Evolutionary conservation across 2,797 vertebrate genomes (phyloP).

Genomic region (Catharus ustulatus): DNA sequence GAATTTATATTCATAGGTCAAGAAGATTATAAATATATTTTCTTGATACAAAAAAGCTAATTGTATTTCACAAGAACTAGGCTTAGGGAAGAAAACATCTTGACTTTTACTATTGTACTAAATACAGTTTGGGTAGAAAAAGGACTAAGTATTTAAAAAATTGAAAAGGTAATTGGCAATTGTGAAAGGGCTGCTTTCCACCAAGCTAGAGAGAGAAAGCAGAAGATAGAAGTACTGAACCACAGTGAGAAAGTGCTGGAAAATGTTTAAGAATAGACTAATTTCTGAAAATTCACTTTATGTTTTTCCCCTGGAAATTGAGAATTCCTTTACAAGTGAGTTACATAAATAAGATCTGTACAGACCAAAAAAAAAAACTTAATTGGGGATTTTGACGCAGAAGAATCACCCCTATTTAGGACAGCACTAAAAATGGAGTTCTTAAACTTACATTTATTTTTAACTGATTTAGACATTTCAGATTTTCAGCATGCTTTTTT

Average conservation of each 20-base stretch:
- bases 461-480: not conserved
- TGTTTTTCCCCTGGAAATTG: not conserved
- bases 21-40: not conserved
- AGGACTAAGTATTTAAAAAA: not conserved
- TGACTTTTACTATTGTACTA: not conserved
- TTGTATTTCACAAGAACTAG: not conserved
- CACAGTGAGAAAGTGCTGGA: not conserved
- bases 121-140: not conserved
- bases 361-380: not conserved
- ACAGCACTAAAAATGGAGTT: not conserved
- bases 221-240: not conserved
- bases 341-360: not conserved
- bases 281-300: not conserved
- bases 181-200: not conserved
- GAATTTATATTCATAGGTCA: not conserved
- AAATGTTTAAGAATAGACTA: not conserved
- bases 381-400: not conserved
- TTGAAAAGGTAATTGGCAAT: not conserved
- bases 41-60: not conserved
- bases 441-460: not conserved
- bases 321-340: not conserved
- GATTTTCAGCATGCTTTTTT: not conserved
- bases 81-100: not conserved
- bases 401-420: not conserved
- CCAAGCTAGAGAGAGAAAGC: not conserved